Percentiles rank a stretch among this genome's conserved stretches.
Conservation (phyloP, 2,888 invertebrate species). For the Diploptera punctata region DNA sequence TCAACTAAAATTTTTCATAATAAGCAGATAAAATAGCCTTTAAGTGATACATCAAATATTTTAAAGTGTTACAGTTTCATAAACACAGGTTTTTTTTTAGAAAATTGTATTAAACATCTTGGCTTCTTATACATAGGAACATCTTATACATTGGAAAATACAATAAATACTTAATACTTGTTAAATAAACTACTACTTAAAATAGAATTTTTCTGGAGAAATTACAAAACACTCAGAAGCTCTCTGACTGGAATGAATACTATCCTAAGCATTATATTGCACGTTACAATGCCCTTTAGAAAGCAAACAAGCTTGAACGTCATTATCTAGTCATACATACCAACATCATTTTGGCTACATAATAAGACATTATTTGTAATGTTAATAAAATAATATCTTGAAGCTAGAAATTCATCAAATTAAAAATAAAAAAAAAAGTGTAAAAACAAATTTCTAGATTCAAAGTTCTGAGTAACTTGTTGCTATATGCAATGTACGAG, state of each 20-base stretch:
- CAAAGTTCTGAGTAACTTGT: not conserved
- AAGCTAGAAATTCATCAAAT: not conserved
- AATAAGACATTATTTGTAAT: too few species aligned
- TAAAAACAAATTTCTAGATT: not conserved
- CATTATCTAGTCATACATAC: constrained; percentile 9
- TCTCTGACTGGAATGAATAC: constrained; percentile 7
- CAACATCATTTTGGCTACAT: not conserved
- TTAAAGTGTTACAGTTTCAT: too few species aligned
- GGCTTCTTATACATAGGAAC: too few species aligned
- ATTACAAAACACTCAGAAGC: constrained; percentile 12
- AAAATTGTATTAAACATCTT: too few species aligned
- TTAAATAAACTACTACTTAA: not conserved
- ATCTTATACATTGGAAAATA: too few species aligned
- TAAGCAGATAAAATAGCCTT: too few species aligned
- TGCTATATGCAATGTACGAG: not conserved
- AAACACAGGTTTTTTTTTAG: too few species aligned
- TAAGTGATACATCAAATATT: too few species aligned
- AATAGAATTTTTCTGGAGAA: not conserved
- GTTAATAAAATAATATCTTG: too few species aligned
- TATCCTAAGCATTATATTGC: constrained; percentile 26
- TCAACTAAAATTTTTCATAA: too few species aligned
- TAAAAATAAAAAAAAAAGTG: not conserved
- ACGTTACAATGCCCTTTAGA: constrained; percentile 21
- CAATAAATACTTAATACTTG: too few species aligned
- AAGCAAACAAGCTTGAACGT: constrained; percentile 15